Evolutionary conservation across 2,113 vertebrate species (phyloP), one percentile per base, ranked within the genome.

Genomic region (Pterocles orientalis): DNA sequence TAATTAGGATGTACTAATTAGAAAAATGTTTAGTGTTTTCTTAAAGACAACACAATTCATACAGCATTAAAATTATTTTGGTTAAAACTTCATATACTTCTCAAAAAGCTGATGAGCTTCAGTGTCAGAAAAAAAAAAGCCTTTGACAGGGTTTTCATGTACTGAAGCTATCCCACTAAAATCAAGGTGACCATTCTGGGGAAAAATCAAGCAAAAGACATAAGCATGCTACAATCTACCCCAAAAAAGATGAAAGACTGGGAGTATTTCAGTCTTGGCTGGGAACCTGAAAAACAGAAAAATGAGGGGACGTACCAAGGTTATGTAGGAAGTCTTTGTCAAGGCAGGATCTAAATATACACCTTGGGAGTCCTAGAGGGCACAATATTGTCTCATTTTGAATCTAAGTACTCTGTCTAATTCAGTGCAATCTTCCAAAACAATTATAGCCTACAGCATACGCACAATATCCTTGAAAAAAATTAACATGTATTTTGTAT

Each of bases 341-440:
- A 72, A 96, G 36, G 81, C 73, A 69, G 65, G 36, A 79, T 92
- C 54, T 91, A 92, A 94, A 94, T 79, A 90, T 84, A 91, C 34
- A 80, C 85, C 66, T 77, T 65, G 20, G 58, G 36, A 92, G n/a
- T 79, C 70, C 95, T 93, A 87, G 88, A 84, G 91, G 91, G 86
- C 83, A 95, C n/a, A 91, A 92, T 88, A 94, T 79, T 9, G 2
- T 79, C 73, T 91, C 64, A 78, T 93, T 93, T 84, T 86, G 76
- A 81, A 92, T 68, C 24, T 11, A 77, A 93, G 48, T 75, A 72
- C 76, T 88, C 70, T 71, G 57, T 31, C 79, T 94, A 92, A 93
- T 91, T 93, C 86, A 77, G 53, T 86, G 65, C 86, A 94, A 85
- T 93, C 70, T 96, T 95, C 83, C 90, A 96, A 94, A 96, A 96